Evolutionary conservation across 1,140 invertebrate genomes (phyloP).

Genomic region (Stratiolaelaps scimitus): DNA sequence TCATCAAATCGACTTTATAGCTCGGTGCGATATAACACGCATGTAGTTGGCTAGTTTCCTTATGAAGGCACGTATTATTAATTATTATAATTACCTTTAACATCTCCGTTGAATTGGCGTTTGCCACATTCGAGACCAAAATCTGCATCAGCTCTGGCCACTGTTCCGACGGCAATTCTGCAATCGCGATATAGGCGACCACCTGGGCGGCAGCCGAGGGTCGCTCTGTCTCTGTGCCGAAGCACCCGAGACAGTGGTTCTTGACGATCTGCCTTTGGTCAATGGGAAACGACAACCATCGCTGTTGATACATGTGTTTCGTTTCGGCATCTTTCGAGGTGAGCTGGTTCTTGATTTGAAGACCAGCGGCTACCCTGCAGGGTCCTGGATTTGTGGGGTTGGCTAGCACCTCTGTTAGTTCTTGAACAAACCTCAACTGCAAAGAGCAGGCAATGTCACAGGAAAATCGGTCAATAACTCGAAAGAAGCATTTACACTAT

Average conservation of each 20-base stretch:
- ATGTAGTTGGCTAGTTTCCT: too few relatives aligned
- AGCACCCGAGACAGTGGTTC: conserved; percentile 80
- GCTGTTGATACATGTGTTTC: conserved; percentile 67
- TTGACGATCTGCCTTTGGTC: conserved; percentile 79
- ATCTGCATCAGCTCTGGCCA: conserved; percentile 68
- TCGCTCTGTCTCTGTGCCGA: conserved; percentile 86
- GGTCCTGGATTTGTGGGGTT: conserved; percentile 77
- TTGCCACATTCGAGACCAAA: conserved; percentile 75
- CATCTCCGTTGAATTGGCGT: conserved; percentile 68
- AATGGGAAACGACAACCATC: conserved; percentile 77
- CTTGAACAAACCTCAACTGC: conserved; percentile 77
- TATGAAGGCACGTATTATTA: too few relatives aligned
- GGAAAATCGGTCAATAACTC: not conserved
- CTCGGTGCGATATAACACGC: too few relatives aligned
- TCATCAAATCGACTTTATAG: too few relatives aligned
- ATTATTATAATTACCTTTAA: conserved; percentile 56
- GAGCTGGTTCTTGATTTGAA: conserved; percentile 96
- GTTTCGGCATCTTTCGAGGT: conserved; percentile 83
- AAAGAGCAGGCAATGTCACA: conserved; percentile 36
- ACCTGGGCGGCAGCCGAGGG: conserved; percentile 96
- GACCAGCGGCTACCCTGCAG: conserved; percentile 89
- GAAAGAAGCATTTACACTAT: not conserved
- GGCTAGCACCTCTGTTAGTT: conserved; percentile 78
- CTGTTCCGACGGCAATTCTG: conserved; percentile 66
- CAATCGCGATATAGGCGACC: conserved; percentile 92